phyloP scores from a whole-genome alignment of 2,113 vertebrate species.

The Paedocypris sp. region DNA sequence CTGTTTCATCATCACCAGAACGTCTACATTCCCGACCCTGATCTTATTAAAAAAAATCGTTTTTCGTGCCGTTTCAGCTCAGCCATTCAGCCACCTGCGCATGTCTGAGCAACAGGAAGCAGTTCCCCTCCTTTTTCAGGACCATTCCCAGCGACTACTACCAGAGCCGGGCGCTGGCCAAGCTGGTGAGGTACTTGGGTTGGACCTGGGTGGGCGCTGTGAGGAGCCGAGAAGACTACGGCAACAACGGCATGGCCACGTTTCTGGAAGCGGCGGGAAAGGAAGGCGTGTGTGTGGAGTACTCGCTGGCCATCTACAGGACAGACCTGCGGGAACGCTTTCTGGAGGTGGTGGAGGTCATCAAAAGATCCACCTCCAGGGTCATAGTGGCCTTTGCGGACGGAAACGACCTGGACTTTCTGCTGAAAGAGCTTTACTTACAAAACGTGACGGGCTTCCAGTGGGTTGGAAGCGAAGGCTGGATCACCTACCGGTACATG shows the following conservation, averaged over 20 bases:
- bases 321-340: slow-evolving; percentile 56
- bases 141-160: slow-evolving; percentile 64
- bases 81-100: slow-evolving; percentile 67
- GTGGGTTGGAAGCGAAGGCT: slow-evolving; percentile 67
- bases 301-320: slow-evolving; percentile 60
- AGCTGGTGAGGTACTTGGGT: slow-evolving; percentile 60
- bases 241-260: slow-evolving; percentile 57
- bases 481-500: slow-evolving; percentile 62
- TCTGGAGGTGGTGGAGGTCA: slow-evolving; percentile 55
- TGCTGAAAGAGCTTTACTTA: slow-evolving; percentile 57
- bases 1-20: too few relatives aligned
- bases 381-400: slow-evolving; percentile 65
- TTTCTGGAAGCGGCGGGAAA: slow-evolving; percentile 54
- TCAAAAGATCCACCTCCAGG: slow-evolving; percentile 57
- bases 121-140: slow-evolving; percentile 64
- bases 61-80: slow-evolving; percentile 46
- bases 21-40: too few relatives aligned
- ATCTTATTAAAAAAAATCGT: background rate
- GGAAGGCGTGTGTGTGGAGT: slow-evolving; percentile 60
- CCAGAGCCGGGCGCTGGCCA: slow-evolving; percentile 60
- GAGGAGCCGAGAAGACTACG: slow-evolving; percentile 57
- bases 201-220: slow-evolving; percentile 64
- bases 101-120: slow-evolving; percentile 61
- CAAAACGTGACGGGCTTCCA: slow-evolving; percentile 61
- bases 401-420: slow-evolving; percentile 59